Evolutionary conservation across 1,140 invertebrate genomes (phyloP), one percentile per base, ranked within the genome.

Genomic region (Chelonus insularis): DNA sequence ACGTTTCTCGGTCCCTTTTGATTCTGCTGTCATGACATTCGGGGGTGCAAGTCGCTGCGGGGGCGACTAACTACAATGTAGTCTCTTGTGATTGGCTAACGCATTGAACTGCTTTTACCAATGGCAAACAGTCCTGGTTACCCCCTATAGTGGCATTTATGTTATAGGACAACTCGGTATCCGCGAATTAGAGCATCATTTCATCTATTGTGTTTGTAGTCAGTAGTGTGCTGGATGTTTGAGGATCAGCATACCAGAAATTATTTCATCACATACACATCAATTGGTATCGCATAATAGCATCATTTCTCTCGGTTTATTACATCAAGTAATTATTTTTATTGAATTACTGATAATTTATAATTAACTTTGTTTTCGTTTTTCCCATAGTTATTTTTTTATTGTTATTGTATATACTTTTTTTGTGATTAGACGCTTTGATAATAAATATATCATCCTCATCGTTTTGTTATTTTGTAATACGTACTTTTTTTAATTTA

Each of bases 141-240:
- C 68, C 72, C 73, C 62, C 58, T 36, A 47, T 18, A 37, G n/a
- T 69, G 51, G 65, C 69, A 66, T 73, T 55, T 63, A 68, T 68
- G 60, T 68, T 63, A 68, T 69, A 55, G 65, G 57, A 69, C 66
- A 69, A 62, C 63, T 63, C 50, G 58, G 57, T 56, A 57, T 56
- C 45, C 60, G 52, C 66, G 52, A 72, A 71, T 71, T 67, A 68
- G 74, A 75, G 64, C 74, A 79, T 77, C 75, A 78, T 71, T 78
- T 63, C 66, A 64, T 61, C 68, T 60, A 76, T 78, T 77, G 75
- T 79, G 72, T 72, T 72, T 57, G 66, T 47, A 43, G 58, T 63
- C 66, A 65, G 66, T 71, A 66, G 69, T 69, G 65, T 70, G 64
- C 71, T 68, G 72, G 68, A 74, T 78, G 66, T 50, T 50, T 3